A percentile compares a stretch with the other conserved stretches of the same genome.
These are phyloP conservation scores for Latrodectus elegans DNA, from an alignment of 2,888 invertebrate genomes.

Conservation along the genomic window DNA sequence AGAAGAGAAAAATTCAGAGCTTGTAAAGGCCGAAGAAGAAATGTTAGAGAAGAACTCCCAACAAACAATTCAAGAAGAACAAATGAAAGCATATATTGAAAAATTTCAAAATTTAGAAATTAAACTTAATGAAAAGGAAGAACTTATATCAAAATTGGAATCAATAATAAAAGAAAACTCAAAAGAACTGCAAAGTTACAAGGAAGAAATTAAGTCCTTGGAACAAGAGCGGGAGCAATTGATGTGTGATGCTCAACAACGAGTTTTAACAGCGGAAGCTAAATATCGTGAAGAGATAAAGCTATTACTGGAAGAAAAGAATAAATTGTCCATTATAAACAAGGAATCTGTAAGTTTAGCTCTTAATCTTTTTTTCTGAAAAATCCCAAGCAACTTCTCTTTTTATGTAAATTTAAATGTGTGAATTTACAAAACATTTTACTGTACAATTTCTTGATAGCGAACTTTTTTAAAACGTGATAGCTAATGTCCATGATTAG, in stretches of 20 bases:
- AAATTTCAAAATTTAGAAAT: conserved; percentile 47
- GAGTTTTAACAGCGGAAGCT: conserved; percentile 54
- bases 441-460: too few species aligned
- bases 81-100: conserved; percentile 40
- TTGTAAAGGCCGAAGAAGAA: conserved; percentile 32
- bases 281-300: conserved; percentile 59
- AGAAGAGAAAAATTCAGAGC: conserved; percentile 18
- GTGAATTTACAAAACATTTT: too few species aligned
- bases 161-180: conserved; percentile 33
- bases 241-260: conserved; percentile 59
- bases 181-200: conserved; percentile 38
- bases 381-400: background rate
- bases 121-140: conserved; percentile 57
- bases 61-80: conserved; percentile 48
- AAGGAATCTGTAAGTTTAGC: conserved; percentile 45
- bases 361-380: background rate
- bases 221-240: conserved; percentile 54
- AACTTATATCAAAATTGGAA: conserved; percentile 58
- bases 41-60: conserved; percentile 33
- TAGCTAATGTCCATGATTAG: too few species aligned
- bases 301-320: conserved; percentile 35
- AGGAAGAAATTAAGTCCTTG: conserved; percentile 37
- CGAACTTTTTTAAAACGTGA: too few species aligned
- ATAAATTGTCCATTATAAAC: conserved; percentile 41
- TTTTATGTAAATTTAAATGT: too few species aligned